Evolutionary conservation across 2,888 invertebrate genomes (phyloP).

Genomic region (Alloplasta piceator): DNA sequence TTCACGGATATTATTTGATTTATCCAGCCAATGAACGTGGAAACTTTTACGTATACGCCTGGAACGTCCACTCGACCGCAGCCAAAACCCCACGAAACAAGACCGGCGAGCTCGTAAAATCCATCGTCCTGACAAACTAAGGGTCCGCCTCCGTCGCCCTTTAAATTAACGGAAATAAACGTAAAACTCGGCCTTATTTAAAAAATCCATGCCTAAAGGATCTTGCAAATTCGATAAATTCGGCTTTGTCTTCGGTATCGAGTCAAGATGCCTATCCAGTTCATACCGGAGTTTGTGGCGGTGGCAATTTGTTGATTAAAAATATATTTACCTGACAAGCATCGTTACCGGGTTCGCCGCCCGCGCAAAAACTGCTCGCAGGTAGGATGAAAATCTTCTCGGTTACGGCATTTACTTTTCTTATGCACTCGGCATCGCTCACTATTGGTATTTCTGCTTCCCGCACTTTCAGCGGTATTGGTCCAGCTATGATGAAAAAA

Average conservation of each 20-base stretch:
- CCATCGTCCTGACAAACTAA: conserved; percentile 96
- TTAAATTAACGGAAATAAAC: conserved; percentile 54
- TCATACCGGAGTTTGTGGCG: too few species aligned
- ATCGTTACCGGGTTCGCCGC: conserved; percentile 96
- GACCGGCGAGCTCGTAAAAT: conserved; percentile 95
- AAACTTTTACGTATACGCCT: conserved; percentile 98
- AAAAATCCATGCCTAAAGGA: neutral
- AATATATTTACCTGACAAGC: conserved; percentile 90
- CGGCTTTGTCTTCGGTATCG: too few species aligned
- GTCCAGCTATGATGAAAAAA: conserved; percentile 88
- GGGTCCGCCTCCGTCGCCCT: conserved; percentile 98
- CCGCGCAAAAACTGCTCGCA: conserved; percentile 97
- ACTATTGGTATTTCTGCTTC: conserved; percentile 97
- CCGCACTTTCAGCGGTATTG: conserved; percentile 94
- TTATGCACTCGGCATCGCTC: conserved; percentile 95
- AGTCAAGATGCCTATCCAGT: too few species aligned
- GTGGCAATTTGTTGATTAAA: too few species aligned
- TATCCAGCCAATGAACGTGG: conserved; percentile 98
- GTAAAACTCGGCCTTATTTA: neutral
- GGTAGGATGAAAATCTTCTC: conserved; percentile 97
- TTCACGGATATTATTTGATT: conserved; percentile 98
- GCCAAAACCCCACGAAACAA: conserved; percentile 98
- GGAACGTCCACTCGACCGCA: conserved; percentile 97
- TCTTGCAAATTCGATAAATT: too few species aligned
- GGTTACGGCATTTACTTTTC: conserved; percentile 96